Conservation (phyloP, 1,140 invertebrate genomes). For the Linepithema humile region DNA sequence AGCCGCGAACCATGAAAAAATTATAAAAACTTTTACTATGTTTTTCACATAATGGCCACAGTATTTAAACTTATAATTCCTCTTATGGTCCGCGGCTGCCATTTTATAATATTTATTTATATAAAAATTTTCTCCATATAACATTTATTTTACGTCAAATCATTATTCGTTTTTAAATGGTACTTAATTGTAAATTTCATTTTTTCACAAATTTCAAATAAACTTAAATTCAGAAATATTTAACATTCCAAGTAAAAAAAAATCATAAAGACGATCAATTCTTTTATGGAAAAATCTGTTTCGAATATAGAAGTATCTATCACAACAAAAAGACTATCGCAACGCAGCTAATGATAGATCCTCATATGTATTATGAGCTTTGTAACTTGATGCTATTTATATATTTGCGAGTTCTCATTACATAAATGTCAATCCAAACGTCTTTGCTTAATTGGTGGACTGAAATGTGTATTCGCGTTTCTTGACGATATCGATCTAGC, state of each 20-base stretch:
- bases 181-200: neutral
- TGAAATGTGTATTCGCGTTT: neutral
- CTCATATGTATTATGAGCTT: neutral
- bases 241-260: neutral
- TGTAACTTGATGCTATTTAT: neutral
- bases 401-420: neutral
- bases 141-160: neutral
- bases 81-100: too few species aligned
- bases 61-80: too few species aligned
- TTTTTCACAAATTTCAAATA: neutral
- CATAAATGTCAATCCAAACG: neutral
- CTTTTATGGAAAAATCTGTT: neutral
- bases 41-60: too few species aligned
- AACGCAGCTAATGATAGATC: neutral
- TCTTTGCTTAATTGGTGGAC: neutral
- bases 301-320: neutral
- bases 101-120: too few species aligned
- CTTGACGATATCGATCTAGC: conserved; percentile 7
- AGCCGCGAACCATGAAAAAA: too few species aligned
- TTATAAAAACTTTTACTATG: too few species aligned
- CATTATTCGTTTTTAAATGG: neutral
- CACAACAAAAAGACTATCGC: neutral
- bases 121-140: too few species aligned
- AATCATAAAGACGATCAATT: neutral
- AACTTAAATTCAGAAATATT: neutral